Conservation (phyloP, 2,797 vertebrate species). For the Pangasius sanitwongsei region DNA sequence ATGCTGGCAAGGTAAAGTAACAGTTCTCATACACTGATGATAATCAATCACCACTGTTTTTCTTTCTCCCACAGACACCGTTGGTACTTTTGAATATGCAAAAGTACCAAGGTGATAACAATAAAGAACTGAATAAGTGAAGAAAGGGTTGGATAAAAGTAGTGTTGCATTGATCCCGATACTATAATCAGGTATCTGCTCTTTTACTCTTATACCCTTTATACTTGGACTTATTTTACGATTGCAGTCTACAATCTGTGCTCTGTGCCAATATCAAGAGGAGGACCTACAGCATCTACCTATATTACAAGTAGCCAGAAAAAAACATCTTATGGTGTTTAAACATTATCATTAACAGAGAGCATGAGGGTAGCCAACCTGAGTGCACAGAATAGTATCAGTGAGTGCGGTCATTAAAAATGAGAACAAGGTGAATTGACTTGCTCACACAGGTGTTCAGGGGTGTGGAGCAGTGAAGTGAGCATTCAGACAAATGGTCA, state of each 20-base stretch:
- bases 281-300: not conserved
- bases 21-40: not conserved
- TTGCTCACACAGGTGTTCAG: not conserved
- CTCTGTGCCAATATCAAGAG: not conserved
- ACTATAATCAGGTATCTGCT: not conserved
- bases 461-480: not conserved
- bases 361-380: not conserved
- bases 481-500: not conserved
- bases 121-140: not conserved
- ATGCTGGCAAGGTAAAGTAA: not conserved
- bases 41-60: not conserved
- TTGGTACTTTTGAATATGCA: not conserved
- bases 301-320: not conserved
- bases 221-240: not conserved
- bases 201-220: not conserved
- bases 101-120: not conserved
- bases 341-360: not conserved
- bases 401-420: not conserved
- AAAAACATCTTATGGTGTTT: not conserved
- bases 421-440: not conserved
- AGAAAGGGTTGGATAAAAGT: not conserved
- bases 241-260: not conserved
- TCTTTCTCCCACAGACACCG: not conserved
- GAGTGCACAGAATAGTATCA: not conserved
- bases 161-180: not conserved